Evolutionary conservation across 2,888 invertebrate species (phyloP).

Genomic region (Drosophila cyrtoloma): DNA sequence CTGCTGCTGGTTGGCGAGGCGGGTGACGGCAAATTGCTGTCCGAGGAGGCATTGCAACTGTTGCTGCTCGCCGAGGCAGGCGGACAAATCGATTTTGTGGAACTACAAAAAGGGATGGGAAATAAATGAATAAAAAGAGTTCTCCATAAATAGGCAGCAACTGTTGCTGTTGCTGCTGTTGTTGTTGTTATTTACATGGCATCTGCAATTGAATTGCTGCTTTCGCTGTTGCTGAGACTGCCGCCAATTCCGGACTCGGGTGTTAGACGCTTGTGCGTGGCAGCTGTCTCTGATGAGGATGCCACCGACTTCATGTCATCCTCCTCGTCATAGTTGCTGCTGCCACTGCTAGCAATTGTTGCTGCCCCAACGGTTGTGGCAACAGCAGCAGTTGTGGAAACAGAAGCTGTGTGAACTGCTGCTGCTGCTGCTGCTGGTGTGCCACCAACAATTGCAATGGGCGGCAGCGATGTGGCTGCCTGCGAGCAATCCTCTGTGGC

Average conservation of each 20-base stretch:
- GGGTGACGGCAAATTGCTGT: conserved; percentile 86
- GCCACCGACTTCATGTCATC: conserved; percentile 65
- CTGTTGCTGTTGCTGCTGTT: neutral
- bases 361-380: neutral
- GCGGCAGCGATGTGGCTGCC: conserved; percentile 29
- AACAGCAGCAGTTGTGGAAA: neutral
- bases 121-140: neutral
- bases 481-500: conserved; percentile 72
- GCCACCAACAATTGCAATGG: conserved; percentile 13
- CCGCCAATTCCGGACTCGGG: conserved; percentile 83
- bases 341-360: conserved; percentile 41
- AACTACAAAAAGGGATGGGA: conserved; percentile 34
- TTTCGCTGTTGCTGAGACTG: conserved; percentile 81
- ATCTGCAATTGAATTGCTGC: conserved; percentile 75
- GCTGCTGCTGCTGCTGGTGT: neutral
- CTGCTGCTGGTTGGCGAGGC: conserved; percentile 49
- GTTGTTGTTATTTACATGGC: conserved; percentile 68
- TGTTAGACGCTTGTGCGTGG: conserved; percentile 76
- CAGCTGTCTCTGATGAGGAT: conserved; percentile 63
- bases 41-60: conserved; percentile 84
- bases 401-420: conserved; percentile 16
- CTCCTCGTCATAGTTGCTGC: conserved; percentile 67
- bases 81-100: conserved; percentile 69
- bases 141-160: neutral
- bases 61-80: conserved; percentile 65